Evolutionary conservation across 2,113 vertebrate genomes (phyloP).

Genomic region (Nibea coibor): DNA sequence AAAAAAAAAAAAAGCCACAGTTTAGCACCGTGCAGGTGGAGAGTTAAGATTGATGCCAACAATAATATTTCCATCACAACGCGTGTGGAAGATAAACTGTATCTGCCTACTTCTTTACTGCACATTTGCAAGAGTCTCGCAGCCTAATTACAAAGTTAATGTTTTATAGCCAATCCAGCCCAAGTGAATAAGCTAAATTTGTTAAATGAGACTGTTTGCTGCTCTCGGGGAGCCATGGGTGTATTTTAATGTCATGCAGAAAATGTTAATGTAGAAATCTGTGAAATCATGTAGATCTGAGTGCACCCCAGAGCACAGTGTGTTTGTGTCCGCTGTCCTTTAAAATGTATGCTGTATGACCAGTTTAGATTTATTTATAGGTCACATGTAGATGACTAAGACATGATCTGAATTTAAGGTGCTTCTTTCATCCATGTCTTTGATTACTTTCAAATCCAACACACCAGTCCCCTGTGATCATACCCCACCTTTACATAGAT

Average conservation of each 20-base stretch:
- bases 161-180: neutral
- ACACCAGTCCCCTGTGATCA: neutral
- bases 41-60: neutral
- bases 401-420: neutral
- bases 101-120: neutral
- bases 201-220: slow-evolving; percentile 16
- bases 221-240: neutral
- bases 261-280: slow-evolving; percentile 4
- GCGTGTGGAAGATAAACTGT: neutral
- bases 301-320: neutral
- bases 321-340: slow-evolving; percentile 8
- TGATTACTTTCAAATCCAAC: neutral
- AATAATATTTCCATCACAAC: neutral
- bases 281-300: neutral
- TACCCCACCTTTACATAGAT: neutral
- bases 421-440: neutral
- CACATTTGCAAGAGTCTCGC: neutral
- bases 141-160: slow-evolving; percentile 22
- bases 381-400: neutral
- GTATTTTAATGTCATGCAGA: slow-evolving; percentile 13
- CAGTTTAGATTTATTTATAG: no score
- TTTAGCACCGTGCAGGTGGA: neutral
- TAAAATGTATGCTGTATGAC: neutral
- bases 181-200: neutral
- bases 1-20: slow-evolving; percentile 15